phyloP scores from a whole-genome alignment of 2,113 vertebrate species.

The Grammomys dolichurus region DNA sequence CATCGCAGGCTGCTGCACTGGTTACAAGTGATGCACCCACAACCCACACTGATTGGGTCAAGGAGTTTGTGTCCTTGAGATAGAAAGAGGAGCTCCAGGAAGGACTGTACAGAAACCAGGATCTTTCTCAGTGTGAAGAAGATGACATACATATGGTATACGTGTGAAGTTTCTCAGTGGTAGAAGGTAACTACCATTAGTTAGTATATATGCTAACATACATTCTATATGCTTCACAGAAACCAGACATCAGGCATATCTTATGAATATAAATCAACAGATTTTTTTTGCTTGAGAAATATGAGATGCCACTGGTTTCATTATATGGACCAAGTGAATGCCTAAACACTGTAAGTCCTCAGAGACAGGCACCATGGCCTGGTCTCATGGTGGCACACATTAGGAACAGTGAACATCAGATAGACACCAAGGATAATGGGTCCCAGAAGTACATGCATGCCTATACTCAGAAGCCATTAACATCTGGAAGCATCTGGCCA shows the following conservation, averaged over 20 bases:
- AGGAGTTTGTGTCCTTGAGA: background rate
- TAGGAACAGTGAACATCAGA: background rate
- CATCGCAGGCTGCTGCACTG: background rate
- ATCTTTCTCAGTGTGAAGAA: background rate
- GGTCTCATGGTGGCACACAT: background rate
- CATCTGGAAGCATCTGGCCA: conserved; percentile 11
- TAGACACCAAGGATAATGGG: background rate
- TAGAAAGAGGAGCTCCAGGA: background rate
- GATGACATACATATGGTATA: background rate
- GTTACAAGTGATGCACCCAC: background rate
- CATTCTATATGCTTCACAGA: background rate
- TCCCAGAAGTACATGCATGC: background rate
- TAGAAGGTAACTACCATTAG: background rate
- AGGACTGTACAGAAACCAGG: background rate
- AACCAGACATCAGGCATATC: background rate
- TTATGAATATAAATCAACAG: background rate
- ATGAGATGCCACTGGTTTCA: background rate
- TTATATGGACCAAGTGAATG: background rate
- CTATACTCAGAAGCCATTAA: background rate
- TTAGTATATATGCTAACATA: background rate
- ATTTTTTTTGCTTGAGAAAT: background rate
- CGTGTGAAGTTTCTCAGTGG: background rate
- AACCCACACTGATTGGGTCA: background rate
- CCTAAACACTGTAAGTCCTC: background rate
- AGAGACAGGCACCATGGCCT: background rate